These are phyloP conservation scores for Eptesicus fuscus DNA, from an alignment of 2,113 vertebrate genomes.

Conservation along the genomic window DNA sequence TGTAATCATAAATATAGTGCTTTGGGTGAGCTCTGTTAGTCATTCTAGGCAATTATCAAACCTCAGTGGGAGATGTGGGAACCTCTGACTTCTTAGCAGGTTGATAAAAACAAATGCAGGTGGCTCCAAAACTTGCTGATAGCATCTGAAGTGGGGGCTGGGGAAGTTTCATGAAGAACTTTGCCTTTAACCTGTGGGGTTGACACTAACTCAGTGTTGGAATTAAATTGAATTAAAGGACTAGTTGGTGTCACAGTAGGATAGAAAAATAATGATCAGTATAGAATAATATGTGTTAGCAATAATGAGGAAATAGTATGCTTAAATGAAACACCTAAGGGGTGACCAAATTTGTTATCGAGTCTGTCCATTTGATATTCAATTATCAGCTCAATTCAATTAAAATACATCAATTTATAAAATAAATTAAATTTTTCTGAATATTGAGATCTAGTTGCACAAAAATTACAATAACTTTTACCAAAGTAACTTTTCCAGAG, in stretches of 20 bases:
- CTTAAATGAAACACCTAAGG: background rate
- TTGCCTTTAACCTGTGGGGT: background rate
- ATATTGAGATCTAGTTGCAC: background rate
- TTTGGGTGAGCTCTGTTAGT: background rate
- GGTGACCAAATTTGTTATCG: background rate
- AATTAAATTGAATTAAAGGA: background rate
- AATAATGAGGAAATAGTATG: background rate
- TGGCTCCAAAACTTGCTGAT: background rate
- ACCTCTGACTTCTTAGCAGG: background rate
- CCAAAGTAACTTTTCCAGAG: constrained; percentile 45
- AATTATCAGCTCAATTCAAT: background rate
- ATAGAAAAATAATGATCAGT: background rate
- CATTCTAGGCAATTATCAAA: background rate
- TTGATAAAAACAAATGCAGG: background rate
- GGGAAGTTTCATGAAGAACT: background rate
- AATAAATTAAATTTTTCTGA: background rate
- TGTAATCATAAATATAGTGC: background rate
- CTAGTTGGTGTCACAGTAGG: background rate
- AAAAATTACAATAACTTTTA: constrained; percentile 39
- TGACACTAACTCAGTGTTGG: background rate
- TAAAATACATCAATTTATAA: background rate
- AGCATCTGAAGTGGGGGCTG: background rate
- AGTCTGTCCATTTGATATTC: background rate
- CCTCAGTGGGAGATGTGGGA: no score
- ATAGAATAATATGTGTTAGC: background rate